Base-by-base conservation (phyloP, 2,797 vertebrate genomes). In the Synanceia verrucosa region DNA sequence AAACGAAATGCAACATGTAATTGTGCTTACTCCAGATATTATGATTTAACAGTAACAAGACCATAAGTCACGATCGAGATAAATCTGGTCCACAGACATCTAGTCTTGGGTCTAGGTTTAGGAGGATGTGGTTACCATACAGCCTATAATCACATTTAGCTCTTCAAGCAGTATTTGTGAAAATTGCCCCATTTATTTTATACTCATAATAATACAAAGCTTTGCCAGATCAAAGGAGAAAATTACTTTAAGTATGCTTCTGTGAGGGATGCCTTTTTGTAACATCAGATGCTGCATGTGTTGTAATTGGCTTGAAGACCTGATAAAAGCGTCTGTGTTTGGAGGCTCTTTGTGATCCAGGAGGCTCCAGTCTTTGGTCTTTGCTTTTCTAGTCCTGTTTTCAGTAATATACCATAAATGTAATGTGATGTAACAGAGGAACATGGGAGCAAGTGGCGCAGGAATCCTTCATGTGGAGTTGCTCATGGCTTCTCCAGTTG, bases 181-280 rank as follows among this genome's bases (percentile, higher is more conserved):
- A 83, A 84, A 84, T 81, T 3, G 66, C 56, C 34, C 59, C 4
- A 69, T 73, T 84, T 71, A 46, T 70, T 69, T 53, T 60, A 58
- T 60, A 5, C 48, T 41, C 58, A 55, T 65, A 39, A 50, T 41
- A 16, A 48, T 28, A 44, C 56, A 2, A 10, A 39, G 13, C 33
- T 59, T 39, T 66, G 48, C 50, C 48, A 60, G 58, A 85, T 80
- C 79, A 88, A 83, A 85, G 72, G 24, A 79, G 63, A 65, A 76
- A 52, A 76, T 79, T 2, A 36, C 39, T 69, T 28, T 23, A 57
- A 70, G 28, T 70, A 12, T 70, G 65, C 73, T 78, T 87, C 79
- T 67, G 68, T 59, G 58, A 36, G 58, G 5, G 16, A 21, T 61
- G 46, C 29, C 29, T 70, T 66, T 47, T 41, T 63, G 23, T 47